These are phyloP conservation scores for Andinoacara biseriatus DNA, from an alignment of 2,113 vertebrate genomes.

Conservation along the genomic window DNA sequence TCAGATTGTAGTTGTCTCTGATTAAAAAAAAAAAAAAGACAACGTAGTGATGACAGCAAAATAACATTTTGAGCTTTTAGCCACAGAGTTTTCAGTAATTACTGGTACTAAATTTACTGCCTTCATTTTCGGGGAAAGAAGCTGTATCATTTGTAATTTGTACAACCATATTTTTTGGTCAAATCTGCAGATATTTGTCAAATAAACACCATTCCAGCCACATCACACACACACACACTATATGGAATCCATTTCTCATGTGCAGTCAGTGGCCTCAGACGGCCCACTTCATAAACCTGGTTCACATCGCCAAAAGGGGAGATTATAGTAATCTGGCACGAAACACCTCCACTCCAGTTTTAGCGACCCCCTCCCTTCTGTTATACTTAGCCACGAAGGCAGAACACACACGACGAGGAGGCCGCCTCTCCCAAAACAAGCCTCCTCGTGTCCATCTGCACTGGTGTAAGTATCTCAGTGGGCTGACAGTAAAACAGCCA, in stretches of 20 bases:
- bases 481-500: background rate
- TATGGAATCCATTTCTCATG: slow-evolving; percentile 27
- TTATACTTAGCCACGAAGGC: slow-evolving; percentile 27
- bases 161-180: background rate
- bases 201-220: background rate
- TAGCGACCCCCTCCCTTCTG: slow-evolving; percentile 25
- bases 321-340: slow-evolving; percentile 74
- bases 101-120: background rate
- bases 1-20: too few species aligned
- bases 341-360: slow-evolving; percentile 59
- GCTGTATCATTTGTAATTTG: background rate
- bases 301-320: slow-evolving; percentile 54
- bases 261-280: slow-evolving; percentile 16
- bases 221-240: background rate
- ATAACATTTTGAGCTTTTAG: background rate
- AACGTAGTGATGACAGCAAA: background rate
- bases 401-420: background rate
- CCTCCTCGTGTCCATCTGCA: slow-evolving; percentile 33
- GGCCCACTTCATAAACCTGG: slow-evolving; percentile 52
- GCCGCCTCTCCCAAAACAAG: slow-evolving; percentile 19
- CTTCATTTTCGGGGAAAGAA: background rate
- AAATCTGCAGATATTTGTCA: background rate
- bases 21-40: too few species aligned
- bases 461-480: background rate
- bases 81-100: background rate